Conservation (phyloP, 2,888 invertebrate species). For the Archaeoteleia sp. region DNA sequence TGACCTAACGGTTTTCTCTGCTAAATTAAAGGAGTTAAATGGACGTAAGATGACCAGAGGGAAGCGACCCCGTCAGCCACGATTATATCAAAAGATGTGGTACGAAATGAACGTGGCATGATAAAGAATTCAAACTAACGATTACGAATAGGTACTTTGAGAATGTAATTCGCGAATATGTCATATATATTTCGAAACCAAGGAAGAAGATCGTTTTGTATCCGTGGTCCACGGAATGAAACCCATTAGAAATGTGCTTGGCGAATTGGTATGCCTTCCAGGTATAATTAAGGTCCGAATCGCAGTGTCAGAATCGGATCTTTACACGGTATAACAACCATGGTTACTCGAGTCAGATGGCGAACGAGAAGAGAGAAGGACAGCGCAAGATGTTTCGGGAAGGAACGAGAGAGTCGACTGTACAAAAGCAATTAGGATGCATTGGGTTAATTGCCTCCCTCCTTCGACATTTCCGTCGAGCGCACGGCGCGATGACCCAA, state of each 20-base stretch:
- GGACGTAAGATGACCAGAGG: constrained; percentile 67
- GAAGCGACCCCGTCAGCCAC: constrained; percentile 52
- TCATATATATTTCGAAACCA: background rate
- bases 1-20: constrained; percentile 68
- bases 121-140: constrained; percentile 15
- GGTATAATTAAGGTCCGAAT: constrained; percentile 18
- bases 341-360: constrained; percentile 38
- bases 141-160: constrained; percentile 2
- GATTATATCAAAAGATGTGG: constrained; percentile 64
- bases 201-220: background rate
- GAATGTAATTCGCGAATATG: constrained; percentile 5
- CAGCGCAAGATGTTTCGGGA: constrained; percentile 14
- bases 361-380: constrained; percentile 29
- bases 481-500: background rate
- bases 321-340: constrained; percentile 32
- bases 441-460: constrained; percentile 62
- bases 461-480: constrained; percentile 23
- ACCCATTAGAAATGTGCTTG: background rate
- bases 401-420: constrained; percentile 40
- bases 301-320: constrained; percentile 23
- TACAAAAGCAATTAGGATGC: constrained; percentile 63
- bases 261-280: constrained; percentile 6
- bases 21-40: constrained; percentile 72
- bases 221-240: no score
- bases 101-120: constrained; percentile 20